These are phyloP conservation scores for Plestiodon gilberti DNA, from an alignment of 2,113 vertebrate species.

Conservation along the genomic window DNA sequence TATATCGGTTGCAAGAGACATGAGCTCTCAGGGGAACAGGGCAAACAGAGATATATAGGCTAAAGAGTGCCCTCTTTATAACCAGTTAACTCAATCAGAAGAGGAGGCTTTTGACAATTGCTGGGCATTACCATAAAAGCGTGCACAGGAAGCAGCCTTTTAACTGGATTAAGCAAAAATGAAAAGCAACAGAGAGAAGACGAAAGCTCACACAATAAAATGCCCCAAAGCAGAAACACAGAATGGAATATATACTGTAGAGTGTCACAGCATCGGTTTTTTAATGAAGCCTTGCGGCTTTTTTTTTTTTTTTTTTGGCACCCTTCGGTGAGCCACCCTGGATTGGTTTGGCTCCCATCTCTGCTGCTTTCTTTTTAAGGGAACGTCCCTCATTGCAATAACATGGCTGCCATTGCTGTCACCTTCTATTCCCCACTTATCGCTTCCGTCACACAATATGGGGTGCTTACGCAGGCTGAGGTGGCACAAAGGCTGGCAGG, in stretches of 20 bases:
- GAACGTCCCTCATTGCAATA: neutral
- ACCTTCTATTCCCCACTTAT: too few species aligned
- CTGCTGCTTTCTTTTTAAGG: neutral
- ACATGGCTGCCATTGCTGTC: neutral
- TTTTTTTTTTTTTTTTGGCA: too few species aligned
- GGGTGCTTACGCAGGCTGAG: neutral
- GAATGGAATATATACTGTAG: neutral
- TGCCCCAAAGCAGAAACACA: neutral
- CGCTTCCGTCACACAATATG: neutral
- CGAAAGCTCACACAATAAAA: neutral
- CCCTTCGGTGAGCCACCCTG: neutral
- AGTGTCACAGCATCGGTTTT: neutral
- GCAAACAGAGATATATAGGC: neutral
- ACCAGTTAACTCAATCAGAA: slow-evolving; percentile 36
- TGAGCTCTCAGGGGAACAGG: slow-evolving; percentile 26
- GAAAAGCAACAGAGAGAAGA: neutral
- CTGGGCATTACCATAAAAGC: neutral
- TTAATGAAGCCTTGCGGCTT: neutral
- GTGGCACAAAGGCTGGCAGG: neutral
- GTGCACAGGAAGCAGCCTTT: neutral
- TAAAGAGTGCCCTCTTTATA: slow-evolving; percentile 12
- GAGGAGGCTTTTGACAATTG: neutral
- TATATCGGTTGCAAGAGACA: slow-evolving; percentile 55
- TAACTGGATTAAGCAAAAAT: neutral
- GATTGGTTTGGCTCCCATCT: neutral